Base-by-base conservation (phyloP, 1,140 invertebrate genomes). In the Dendroctonus valens region DNA sequence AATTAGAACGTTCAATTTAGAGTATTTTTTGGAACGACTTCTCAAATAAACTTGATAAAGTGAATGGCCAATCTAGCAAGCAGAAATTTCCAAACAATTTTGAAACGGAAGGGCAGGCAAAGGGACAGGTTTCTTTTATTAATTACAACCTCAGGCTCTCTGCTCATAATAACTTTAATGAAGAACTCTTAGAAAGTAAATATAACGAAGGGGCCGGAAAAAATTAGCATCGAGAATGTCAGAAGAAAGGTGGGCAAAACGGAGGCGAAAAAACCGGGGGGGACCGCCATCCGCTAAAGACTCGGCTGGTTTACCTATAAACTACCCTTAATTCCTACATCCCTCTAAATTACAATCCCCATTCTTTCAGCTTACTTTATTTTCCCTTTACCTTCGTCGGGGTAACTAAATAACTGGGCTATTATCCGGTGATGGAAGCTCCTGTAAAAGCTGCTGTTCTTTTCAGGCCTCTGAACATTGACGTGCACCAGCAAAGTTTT, bases 251-350 rank as follows among this genome's bases (percentile, higher is more conserved):
- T 59, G 59, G 53, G 50, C 50, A 42, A 65, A 53, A 48, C 49
- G 55, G 53, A 55, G 52, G 46, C 44, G 50, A 46, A 57, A 69
- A 64, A 72, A 66, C 59, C 42, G 63, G 57, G 64, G n/a, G 70
- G 62, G 52, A 52, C 65, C 65, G 53, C 66, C 68, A 74, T 75
- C 74, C 73, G 74, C 74, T 76, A 77, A 77, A 77, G 75, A 78
- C 77, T 73, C 72, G 71, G 55, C 72, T 75, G 77, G 77, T 79
- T 78, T 78, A 79, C 77, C 77, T 79, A 79, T 79, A 79, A 79
- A 79, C 77, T 79, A 78, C 77, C 77, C 77, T 77, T 79, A 79
- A 79, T 79, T 77, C 77, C 75, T 70, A 79, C 77, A 79, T 78
- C 77, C 77, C 76, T 79, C 77, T 79, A 79, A 79, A 79, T 79